A percentile compares a stretch with the other conserved stretches of the same genome.
Evolutionary conservation across 2,888 invertebrate genomes (phyloP).

Genomic region (Lucinisca nassula): DNA sequence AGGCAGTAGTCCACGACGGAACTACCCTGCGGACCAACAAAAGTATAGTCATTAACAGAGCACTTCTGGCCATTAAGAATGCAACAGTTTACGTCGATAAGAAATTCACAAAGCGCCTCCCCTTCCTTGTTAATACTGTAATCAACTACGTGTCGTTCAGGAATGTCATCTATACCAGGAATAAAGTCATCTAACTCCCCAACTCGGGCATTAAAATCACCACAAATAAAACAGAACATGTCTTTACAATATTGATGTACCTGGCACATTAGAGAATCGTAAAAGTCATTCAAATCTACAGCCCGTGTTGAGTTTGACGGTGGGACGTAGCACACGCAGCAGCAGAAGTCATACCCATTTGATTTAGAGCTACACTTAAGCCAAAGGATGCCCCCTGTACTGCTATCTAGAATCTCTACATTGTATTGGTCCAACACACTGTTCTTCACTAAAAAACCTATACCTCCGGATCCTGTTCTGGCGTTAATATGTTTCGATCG

Average conservation of each 20-base stretch:
- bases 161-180: not conserved
- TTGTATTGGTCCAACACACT: not conserved
- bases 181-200: not conserved
- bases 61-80: not conserved
- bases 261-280: not conserved
- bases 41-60: not conserved
- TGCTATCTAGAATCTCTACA: not conserved
- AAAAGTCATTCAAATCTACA: not conserved
- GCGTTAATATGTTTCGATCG: not conserved
- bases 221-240: not conserved
- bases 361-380: not conserved
- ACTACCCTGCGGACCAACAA: not conserved
- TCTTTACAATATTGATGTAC: not conserved
- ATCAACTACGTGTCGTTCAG: not conserved
- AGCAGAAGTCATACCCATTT: not conserved
- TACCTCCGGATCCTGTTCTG: not conserved
- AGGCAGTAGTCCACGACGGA: not conserved
- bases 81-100: slow-evolving; percentile 1
- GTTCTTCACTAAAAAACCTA: not conserved
- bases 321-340: not conserved
- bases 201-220: not conserved
- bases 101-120: not conserved
- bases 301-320: not conserved
- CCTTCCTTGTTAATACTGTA: not conserved
- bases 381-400: not conserved